phyloP scores from a whole-genome alignment of 2,888 invertebrate species.

The Coenonympha glycerion region DNA sequence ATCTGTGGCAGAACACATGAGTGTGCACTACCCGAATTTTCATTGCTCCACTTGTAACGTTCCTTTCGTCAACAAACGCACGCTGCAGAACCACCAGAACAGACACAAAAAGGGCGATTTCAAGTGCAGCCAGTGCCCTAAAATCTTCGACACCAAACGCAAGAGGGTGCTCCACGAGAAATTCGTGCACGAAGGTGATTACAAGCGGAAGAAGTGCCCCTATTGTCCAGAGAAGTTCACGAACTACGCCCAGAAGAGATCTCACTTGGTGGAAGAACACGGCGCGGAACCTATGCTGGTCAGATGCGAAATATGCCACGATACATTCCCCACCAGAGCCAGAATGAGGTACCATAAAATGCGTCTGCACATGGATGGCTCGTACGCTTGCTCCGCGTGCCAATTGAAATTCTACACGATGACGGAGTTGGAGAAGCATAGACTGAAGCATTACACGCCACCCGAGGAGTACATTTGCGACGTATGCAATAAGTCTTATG shows the following conservation, averaged over 20 bases:
- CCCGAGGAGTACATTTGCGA: constrained; percentile 39
- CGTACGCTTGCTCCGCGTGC: constrained; percentile 33
- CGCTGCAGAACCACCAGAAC: constrained; percentile 1
- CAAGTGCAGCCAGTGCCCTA: constrained; percentile 33
- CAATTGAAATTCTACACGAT: constrained; percentile 37
- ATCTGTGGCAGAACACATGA: constrained; percentile 40
- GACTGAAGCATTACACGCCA: constrained; percentile 47
- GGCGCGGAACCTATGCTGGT: constrained; percentile 27
- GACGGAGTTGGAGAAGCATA: constrained; percentile 44
- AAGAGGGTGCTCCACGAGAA: constrained; percentile 35
- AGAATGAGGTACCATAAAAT: constrained; percentile 34
- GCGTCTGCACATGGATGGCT: constrained; percentile 28
- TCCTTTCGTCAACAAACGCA: constrained; percentile 30
- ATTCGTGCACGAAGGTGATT: constrained; percentile 19
- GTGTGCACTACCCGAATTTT: constrained; percentile 37
- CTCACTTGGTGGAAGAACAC: constrained; percentile 35
- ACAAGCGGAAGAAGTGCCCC: constrained; percentile 38
- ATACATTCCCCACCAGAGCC: constrained; percentile 43
- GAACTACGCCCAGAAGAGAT: constrained; percentile 22
- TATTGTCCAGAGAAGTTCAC: constrained; percentile 30
- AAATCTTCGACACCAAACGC: constrained; percentile 31
- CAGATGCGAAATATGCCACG: constrained; percentile 37
- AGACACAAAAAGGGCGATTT: constrained; percentile 29
- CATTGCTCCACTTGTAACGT: constrained; percentile 37
- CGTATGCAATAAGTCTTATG: constrained; percentile 42